Evolutionary conservation across 1,140 invertebrate species (phyloP).

Genomic region (Homalodisca vitripennis): DNA sequence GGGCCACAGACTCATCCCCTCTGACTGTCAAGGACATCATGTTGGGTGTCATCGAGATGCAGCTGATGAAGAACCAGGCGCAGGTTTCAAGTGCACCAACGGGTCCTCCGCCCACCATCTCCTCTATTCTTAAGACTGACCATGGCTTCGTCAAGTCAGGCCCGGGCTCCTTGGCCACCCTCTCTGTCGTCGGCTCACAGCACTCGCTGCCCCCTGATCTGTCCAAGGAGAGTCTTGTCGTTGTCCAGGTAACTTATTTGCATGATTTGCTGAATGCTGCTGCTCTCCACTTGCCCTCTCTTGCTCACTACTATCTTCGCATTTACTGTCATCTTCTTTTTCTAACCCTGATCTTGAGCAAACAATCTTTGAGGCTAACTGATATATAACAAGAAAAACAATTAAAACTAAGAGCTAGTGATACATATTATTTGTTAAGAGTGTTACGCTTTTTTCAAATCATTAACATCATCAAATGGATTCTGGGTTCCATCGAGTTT

Average conservation of each 20-base stretch:
- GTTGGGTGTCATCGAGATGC: conserved; percentile 71
- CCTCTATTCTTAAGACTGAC: conserved; percentile 61
- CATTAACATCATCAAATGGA: too few relatives aligned
- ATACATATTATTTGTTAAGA: too few relatives aligned
- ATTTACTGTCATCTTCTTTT: neutral
- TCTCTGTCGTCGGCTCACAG: conserved; percentile 60
- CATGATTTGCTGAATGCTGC: conserved; percentile 4
- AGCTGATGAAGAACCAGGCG: conserved; percentile 62
- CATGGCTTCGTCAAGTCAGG: conserved; percentile 37
- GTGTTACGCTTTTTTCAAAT: too few relatives aligned
- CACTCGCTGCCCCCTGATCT: conserved; percentile 42
- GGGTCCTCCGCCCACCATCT: conserved; percentile 59
- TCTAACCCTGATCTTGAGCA: neutral
- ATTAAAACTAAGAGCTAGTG: too few relatives aligned
- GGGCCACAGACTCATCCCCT: conserved; percentile 47
- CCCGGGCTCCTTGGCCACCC: conserved; percentile 57
- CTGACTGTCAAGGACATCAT: conserved; percentile 74
- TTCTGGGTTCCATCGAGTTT: too few relatives aligned
- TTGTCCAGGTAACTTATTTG: conserved; percentile 42
- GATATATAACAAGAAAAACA: too few relatives aligned
- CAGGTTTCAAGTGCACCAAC: conserved; percentile 44
- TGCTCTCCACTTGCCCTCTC: too few relatives aligned
- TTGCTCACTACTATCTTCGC: neutral
- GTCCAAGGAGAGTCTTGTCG: conserved; percentile 44
- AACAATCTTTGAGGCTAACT: too few relatives aligned